Conservation (phyloP, 2,797 vertebrate genomes). For the Setipinna tenuifilis region DNA sequence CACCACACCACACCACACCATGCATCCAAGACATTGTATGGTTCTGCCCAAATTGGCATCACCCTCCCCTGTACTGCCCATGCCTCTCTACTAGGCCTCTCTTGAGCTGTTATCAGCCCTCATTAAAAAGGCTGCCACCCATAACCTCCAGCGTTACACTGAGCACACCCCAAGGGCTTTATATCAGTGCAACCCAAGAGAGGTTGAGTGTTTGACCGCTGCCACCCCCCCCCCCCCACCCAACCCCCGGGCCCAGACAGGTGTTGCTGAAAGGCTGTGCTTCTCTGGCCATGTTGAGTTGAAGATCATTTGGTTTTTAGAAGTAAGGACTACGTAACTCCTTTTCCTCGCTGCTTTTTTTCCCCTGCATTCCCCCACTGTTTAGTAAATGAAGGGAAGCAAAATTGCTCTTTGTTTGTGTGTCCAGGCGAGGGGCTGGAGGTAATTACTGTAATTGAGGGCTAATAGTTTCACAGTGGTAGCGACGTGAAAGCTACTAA, state of each 20-base stretch:
- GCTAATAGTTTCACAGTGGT: slow-evolving; percentile 47
- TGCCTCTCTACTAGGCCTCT: background rate
- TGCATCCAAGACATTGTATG: too few species aligned
- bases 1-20: too few species aligned
- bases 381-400: background rate
- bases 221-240: too few species aligned
- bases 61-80: background rate
- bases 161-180: too few species aligned
- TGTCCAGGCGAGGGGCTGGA: slow-evolving; percentile 42
- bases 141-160: background rate
- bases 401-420: slow-evolving; percentile 32
- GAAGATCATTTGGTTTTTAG: too few species aligned
- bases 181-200: too few species aligned
- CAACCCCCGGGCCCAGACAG: too few species aligned
- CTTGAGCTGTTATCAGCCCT: background rate
- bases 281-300: too few species aligned
- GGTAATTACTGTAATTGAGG: slow-evolving; percentile 58
- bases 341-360: background rate
- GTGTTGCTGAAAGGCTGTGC: too few species aligned
- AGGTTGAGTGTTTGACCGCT: too few species aligned
- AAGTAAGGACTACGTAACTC: too few species aligned
- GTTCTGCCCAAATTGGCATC: background rate
- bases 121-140: background rate
- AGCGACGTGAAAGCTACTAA: slow-evolving; percentile 45
- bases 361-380: background rate